These are phyloP conservation scores for Tenthredo livida DNA, from an alignment of 2,888 invertebrate genomes.

Conservation along the genomic window DNA sequence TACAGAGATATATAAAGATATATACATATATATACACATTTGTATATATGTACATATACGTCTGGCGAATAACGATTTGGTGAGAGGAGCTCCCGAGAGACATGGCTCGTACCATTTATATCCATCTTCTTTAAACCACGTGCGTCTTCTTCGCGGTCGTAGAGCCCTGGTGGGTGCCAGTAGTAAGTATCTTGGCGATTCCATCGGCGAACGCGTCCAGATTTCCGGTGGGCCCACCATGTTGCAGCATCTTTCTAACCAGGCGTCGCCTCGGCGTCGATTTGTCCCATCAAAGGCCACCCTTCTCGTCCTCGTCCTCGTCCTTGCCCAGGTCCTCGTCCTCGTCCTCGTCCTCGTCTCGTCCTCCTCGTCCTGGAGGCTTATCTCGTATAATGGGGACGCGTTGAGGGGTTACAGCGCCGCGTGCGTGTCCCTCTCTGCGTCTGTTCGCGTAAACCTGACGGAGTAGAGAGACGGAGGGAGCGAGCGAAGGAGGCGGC, in stretches of 20 bases:
- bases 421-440: slow-evolving; percentile 25
- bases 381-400: slow-evolving; percentile 43
- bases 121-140: slow-evolving; percentile 42
- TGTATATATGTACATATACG: slow-evolving; percentile 21
- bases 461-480: slow-evolving; percentile 2
- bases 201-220: neutral
- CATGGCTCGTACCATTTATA: slow-evolving; percentile 38
- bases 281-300: slow-evolving; percentile 42
- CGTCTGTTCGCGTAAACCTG: slow-evolving; percentile 37
- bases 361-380: slow-evolving; percentile 5
- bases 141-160: slow-evolving; percentile 11
- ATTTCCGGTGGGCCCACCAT: neutral
- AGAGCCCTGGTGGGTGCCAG: neutral
- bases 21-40: neutral
- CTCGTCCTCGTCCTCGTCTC: neutral
- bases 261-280: slow-evolving; percentile 8
- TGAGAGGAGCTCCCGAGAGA: slow-evolving; percentile 38
- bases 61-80: slow-evolving; percentile 49
- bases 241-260: slow-evolving; percentile 7
- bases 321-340: slow-evolving; percentile 4
- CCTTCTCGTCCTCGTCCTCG: slow-evolving; percentile 11
- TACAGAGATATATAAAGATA: neutral
- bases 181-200: slow-evolving; percentile 9
- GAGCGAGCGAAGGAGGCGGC: neutral
- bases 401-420: slow-evolving; percentile 41